phyloP scores from a whole-genome alignment of 2,888 invertebrate genomes.

The Girardia tigrina region DNA sequence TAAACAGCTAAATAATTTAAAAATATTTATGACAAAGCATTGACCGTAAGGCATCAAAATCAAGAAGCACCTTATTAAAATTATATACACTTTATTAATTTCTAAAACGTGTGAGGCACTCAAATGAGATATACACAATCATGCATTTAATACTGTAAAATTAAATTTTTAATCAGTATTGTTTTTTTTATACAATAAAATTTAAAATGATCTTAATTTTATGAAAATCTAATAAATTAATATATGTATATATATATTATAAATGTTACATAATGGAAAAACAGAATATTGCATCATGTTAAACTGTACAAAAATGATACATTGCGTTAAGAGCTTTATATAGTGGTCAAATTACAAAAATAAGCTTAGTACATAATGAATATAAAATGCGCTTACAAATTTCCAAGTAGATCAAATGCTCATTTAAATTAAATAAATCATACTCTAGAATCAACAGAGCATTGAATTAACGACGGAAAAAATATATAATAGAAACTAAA shows the following conservation, averaged over 20 bases:
- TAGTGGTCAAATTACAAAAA: slow-evolving; percentile 9
- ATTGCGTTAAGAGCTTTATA: not conserved
- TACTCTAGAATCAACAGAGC: slow-evolving; percentile 1
- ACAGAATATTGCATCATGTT: not conserved
- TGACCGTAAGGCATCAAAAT: not conserved
- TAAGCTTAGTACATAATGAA: slow-evolving; percentile 4
- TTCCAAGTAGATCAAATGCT: not conserved
- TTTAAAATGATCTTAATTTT: not conserved
- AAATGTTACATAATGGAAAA: not conserved
- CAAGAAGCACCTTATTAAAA: not conserved
- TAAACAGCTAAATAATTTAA: slow-evolving; percentile 12
- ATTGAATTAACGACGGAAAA: slow-evolving; percentile 3
- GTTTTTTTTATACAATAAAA: not conserved
- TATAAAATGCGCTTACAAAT: not conserved
- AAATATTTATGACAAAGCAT: slow-evolving; percentile 23
- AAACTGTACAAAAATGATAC: slow-evolving; percentile 23
- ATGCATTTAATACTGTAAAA: slow-evolving; percentile 2
- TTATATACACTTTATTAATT: slow-evolving; percentile 14
- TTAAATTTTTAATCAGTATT: not conserved
- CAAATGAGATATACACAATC: not conserved
- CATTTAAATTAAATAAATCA: not conserved
- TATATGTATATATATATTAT: not conserved
- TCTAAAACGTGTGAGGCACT: slow-evolving; percentile 23
- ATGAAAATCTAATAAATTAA: slow-evolving; percentile 14
- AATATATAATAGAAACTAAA: slow-evolving; percentile 23